A percentile compares a stretch with the other conserved stretches of the same genome.
Conservation (phyloP, 2,888 invertebrate species). For the Pollenia amentaria region DNA sequence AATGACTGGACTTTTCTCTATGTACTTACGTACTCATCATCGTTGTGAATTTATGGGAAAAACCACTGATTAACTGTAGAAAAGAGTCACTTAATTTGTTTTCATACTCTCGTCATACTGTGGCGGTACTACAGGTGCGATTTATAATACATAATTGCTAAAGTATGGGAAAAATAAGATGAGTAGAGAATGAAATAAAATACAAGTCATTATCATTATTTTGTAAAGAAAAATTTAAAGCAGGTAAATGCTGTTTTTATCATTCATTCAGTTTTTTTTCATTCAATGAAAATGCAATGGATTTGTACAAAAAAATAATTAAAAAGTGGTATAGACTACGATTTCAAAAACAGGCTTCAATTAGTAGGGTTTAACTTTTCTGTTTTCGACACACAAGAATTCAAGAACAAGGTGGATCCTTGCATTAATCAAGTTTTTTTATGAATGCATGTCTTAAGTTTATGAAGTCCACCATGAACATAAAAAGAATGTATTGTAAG, state of each 20-base stretch:
- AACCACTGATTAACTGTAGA: slow-evolving; percentile 2
- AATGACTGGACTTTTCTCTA: slow-evolving; percentile 35
- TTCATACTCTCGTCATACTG: slow-evolving; percentile 3
- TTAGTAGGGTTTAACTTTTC: no score
- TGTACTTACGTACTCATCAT: not conserved
- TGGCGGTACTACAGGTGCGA: slow-evolving; percentile 8
- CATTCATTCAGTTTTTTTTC: slow-evolving; percentile 1
- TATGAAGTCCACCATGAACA: no score
- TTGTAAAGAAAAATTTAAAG: slow-evolving; percentile 30
- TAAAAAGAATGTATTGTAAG: no score
- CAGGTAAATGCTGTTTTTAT: slow-evolving; percentile 32
- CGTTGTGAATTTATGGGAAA: slow-evolving; percentile 23
- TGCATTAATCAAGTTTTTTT: no score
- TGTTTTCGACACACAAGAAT: no score
- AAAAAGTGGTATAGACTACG: no score
- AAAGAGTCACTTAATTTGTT: slow-evolving; percentile 49
- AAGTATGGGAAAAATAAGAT: slow-evolving; percentile 47
- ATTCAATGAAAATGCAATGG: not conserved
- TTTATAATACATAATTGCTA: slow-evolving; percentile 6
- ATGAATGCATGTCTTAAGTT: no score
- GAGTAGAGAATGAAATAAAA: slow-evolving; percentile 11
- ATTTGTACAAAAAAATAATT: not conserved
- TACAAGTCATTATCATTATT: slow-evolving; percentile 53
- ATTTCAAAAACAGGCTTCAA: no score
- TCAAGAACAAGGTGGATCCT: no score